Evolutionary conservation across 1,140 invertebrate genomes (phyloP), one percentile per base, ranked within the genome.

Genomic region (Zaprionus tsacasi): DNA sequence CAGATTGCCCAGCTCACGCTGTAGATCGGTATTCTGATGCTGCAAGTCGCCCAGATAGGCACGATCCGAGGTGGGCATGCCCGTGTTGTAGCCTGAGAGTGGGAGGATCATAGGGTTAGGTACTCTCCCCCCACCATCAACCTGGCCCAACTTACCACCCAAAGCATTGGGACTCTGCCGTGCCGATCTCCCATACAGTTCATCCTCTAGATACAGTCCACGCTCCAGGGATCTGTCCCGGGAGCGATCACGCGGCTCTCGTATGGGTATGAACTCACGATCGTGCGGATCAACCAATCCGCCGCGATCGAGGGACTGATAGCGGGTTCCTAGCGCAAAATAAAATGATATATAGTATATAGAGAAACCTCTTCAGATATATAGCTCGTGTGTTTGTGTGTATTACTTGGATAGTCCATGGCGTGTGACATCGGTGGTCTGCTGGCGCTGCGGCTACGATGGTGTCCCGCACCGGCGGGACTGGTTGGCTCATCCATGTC

Each of bases 1-100:
- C 48, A 99, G 94, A 92, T 97, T 98, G n/a, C 96, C 97, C 89
- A 99, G 95, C 93, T 99, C 98, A n/a, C 97, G 95, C 92, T 99
- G 98, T 69, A 99, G 94, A 92, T 99, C 98, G 79, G 96, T 96
- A 93, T 99, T 98, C 94, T 99, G 98, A 82, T 97, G 96, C 93
- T 99, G 98, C 43, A 99, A 94, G 92, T 99, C 98, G 48, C 98
- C 96, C 82, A 99, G 94, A 93, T 98, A 98, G 33, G 93, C 93
- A 11, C 92, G 90, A 82, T 93, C 92, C 58, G 91, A 81, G 8
- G 93, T 78, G 56, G 92, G 91, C 79, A 92, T 92, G 69, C 89
- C 92, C 70, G 90, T 87, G 21, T 91, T 89, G 13, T 90, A 92
- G 30, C 82, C 89, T 81, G 8, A 7, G 38, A 38, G 38, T 0